A percentile compares a stretch with the other conserved stretches of the same genome.
Conservation (phyloP, 1,140 invertebrate species). For the Sogatella furcifera region DNA sequence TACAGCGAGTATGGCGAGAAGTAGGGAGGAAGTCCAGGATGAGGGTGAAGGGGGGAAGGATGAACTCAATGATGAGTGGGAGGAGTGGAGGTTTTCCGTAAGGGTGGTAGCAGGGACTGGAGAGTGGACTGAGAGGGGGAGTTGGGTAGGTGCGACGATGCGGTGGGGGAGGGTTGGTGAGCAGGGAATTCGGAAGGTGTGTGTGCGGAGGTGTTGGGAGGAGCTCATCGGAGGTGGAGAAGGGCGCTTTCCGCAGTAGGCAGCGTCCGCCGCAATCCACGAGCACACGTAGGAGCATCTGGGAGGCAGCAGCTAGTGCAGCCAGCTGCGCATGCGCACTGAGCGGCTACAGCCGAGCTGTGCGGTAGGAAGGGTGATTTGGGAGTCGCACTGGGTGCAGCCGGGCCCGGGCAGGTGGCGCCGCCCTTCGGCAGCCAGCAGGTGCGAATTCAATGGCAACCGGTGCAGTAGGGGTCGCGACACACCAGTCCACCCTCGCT, state of each 20-base stretch:
- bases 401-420: constrained; percentile 69
- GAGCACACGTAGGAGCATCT: constrained; percentile 78
- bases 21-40: constrained; percentile 32
- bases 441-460: constrained; percentile 87
- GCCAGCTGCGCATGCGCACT: constrained; percentile 26
- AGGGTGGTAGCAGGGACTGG: constrained; percentile 83
- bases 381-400: constrained; percentile 81
- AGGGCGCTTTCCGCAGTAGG: constrained; percentile 91
- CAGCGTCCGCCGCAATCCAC: constrained; percentile 77
- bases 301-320: constrained; percentile 35
- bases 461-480: constrained; percentile 90
- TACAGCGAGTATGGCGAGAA: constrained; percentile 79
- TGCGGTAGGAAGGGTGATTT: constrained; percentile 36
- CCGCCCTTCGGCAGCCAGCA: constrained; percentile 46
- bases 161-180: too few relatives aligned
- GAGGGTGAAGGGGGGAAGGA: constrained; percentile 62
- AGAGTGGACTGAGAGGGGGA: constrained; percentile 61
- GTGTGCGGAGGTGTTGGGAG: constrained; percentile 87
- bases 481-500: constrained; percentile 77
- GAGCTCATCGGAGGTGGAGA: constrained; percentile 85
- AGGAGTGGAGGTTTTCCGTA: constrained; percentile 68
- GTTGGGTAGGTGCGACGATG: constrained; percentile 33
- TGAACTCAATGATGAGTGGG: constrained; percentile 52
- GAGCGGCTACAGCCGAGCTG: constrained; percentile 56
- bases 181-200: constrained; percentile 52